These are phyloP conservation scores for Radopholus similis DNA, from an alignment of 1,140 invertebrate genomes.

Conservation along the genomic window DNA sequence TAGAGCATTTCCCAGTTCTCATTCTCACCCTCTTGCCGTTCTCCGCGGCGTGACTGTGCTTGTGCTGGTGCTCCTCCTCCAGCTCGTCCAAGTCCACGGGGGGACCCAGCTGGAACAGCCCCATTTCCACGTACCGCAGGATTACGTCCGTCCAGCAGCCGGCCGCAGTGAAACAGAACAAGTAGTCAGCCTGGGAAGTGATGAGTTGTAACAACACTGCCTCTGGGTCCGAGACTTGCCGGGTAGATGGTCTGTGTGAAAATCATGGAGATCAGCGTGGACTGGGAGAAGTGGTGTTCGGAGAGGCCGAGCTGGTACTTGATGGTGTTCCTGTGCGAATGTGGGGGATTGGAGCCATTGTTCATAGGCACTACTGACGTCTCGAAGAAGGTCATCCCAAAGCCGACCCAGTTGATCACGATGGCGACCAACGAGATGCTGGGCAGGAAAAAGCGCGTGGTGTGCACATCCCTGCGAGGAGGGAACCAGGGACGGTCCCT, in stretches of 20 bases:
- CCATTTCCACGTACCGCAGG: constrained; percentile 51
- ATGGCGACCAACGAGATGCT: constrained; percentile 38
- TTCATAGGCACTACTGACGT: too few species aligned
- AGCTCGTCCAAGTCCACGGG: constrained; percentile 22
- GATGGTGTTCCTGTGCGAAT: constrained; percentile 42
- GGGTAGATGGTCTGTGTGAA: constrained; percentile 59
- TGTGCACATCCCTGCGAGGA: constrained; percentile 46
- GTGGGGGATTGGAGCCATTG: not conserved
- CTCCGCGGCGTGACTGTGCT: not conserved
- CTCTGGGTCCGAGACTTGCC: not conserved
- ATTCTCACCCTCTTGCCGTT: not conserved
- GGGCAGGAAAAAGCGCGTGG: constrained; percentile 45
- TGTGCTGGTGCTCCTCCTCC: constrained; percentile 6
- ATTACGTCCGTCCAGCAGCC: constrained; percentile 58
- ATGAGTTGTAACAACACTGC: not conserved
- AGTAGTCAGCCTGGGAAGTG: constrained; percentile 44
- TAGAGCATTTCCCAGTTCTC: not conserved
- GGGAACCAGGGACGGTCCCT: not conserved
- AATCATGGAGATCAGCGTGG: constrained; percentile 56
- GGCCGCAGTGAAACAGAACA: constrained; percentile 53
- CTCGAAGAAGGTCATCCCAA: constrained; percentile 55
- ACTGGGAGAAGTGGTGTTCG: constrained; percentile 46
- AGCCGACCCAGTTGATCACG: constrained; percentile 52
- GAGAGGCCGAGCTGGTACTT: constrained; percentile 56
- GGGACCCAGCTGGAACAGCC: constrained; percentile 53